phyloP scores from a whole-genome alignment of 2,113 vertebrate species.

The Xerus inauris region DNA sequence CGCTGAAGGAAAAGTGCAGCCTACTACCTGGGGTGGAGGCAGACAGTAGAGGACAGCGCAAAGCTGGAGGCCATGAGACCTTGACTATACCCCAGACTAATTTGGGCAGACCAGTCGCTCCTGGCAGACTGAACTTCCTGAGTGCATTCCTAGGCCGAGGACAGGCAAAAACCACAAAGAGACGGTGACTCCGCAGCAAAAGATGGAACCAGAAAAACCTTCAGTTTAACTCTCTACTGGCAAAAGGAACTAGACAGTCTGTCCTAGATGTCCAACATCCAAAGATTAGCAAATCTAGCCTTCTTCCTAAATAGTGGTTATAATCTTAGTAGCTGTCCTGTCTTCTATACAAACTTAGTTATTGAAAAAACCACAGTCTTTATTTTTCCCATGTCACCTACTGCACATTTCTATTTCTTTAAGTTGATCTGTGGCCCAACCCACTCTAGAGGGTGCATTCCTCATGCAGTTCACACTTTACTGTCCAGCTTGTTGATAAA shows the following conservation, averaged over 20 bases:
- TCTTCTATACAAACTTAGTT: conserved; percentile 1
- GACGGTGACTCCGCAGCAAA: neutral
- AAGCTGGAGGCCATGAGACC: neutral
- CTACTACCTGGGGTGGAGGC: neutral
- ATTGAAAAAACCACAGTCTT: neutral
- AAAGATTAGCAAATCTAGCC: neutral
- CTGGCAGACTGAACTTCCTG: neutral
- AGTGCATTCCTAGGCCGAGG: neutral
- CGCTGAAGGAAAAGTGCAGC: neutral
- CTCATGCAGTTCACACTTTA: conserved; percentile 31
- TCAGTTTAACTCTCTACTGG: neutral
- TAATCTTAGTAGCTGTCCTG: neutral
- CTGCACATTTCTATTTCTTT: neutral
- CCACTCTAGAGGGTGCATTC: neutral
- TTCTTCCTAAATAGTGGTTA: neutral
- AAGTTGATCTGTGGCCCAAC: neutral
- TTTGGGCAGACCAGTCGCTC: neutral
- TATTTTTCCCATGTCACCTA: neutral
- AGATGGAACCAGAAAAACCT: neutral
- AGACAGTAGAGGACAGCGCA: neutral
- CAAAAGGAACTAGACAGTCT: neutral
- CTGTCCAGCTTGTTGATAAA: conserved; percentile 36
- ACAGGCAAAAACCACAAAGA: neutral
- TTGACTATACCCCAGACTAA: neutral
- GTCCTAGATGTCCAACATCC: neutral